Percentiles rank a stretch among this genome's conserved stretches.
Conservation (phyloP, 2,113 vertebrate species). For the Paraplagusia blochii region DNA sequence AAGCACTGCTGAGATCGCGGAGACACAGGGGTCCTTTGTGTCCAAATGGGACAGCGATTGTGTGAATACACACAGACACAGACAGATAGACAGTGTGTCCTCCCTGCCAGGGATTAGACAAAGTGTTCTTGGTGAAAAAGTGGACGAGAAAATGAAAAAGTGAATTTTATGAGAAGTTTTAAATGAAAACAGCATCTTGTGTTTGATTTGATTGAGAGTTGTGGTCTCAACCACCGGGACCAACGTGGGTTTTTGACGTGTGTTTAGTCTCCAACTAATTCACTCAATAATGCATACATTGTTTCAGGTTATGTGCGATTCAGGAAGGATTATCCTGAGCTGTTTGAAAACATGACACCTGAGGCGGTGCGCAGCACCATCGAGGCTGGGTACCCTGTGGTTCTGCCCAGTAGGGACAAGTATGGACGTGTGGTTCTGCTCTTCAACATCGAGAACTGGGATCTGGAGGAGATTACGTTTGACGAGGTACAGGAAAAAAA, state of each 20-base stretch:
- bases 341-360: conserved; percentile 87
- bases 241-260: too few relatives aligned
- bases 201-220: too few relatives aligned
- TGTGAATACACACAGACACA: conserved; percentile 35
- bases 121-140: too few relatives aligned
- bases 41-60: conserved; percentile 62
- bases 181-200: too few relatives aligned
- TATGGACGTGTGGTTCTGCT: conserved; percentile 89
- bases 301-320: conserved; percentile 88
- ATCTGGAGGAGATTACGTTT: conserved; percentile 95
- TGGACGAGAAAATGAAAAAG: conserved; percentile 3
- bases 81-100: conserved; percentile 39
- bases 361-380: conserved; percentile 93
- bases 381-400: conserved; percentile 91
- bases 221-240: too few relatives aligned
- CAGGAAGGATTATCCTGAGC: conserved; percentile 91
- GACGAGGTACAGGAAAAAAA: conserved; percentile 79
- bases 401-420: conserved; percentile 88
- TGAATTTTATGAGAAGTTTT: too few relatives aligned
- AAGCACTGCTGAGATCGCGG: conserved; percentile 31
- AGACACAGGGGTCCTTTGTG: conserved; percentile 72
- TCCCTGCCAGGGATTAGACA: background rate
- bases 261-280: too few relatives aligned
- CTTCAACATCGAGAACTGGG: conserved; percentile 98
- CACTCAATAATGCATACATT: background rate